phyloP scores from a whole-genome alignment of 2,113 vertebrate species.

The Nibea coibor region DNA sequence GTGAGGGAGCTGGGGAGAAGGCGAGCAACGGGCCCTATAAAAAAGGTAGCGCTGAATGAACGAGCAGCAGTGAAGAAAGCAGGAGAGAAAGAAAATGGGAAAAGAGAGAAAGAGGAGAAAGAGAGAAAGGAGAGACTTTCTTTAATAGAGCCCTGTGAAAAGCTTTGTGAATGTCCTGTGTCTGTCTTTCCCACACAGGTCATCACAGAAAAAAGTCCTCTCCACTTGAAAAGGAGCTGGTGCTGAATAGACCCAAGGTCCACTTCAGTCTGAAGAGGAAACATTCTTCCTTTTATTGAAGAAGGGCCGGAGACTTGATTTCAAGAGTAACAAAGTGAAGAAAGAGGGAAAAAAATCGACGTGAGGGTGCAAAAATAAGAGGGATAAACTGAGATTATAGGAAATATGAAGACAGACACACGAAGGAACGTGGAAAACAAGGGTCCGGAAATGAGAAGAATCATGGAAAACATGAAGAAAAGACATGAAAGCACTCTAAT shows the following conservation, averaged over 20 bases:
- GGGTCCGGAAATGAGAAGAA: slow-evolving; percentile 18
- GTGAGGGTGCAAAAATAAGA: not conserved
- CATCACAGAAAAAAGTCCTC: slow-evolving; percentile 54
- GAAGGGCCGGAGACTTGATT: slow-evolving; percentile 44
- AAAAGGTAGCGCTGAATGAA: slow-evolving; percentile 46
- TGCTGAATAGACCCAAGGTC: slow-evolving; percentile 45
- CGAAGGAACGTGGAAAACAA: slow-evolving; percentile 20
- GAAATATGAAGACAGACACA: not conserved
- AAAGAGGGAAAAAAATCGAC: not conserved
- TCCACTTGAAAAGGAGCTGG: slow-evolving; percentile 68
- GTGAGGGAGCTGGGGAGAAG: slow-evolving; percentile 37
- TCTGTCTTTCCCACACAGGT: slow-evolving; percentile 78
- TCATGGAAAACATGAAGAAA: slow-evolving; percentile 4
- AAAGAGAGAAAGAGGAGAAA: slow-evolving; percentile 30
- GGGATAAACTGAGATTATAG: slow-evolving; percentile 5
- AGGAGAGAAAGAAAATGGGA: slow-evolving; percentile 26
- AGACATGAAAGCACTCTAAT: slow-evolving; percentile 27
- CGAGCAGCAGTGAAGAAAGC: slow-evolving; percentile 20
- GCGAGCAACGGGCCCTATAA: slow-evolving; percentile 18
- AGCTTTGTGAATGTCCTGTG: slow-evolving; percentile 68
- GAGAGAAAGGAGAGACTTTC: slow-evolving; percentile 43
- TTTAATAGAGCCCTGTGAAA: slow-evolving; percentile 67
- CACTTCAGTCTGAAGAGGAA: slow-evolving; percentile 52
- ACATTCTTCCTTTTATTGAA: slow-evolving; percentile 55
- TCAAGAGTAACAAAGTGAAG: slow-evolving; percentile 7